Percentiles rank a stretch among this genome's conserved stretches.
These are phyloP conservation scores for Tuta absoluta DNA, from an alignment of 2,888 invertebrate species.

Conservation along the genomic window DNA sequence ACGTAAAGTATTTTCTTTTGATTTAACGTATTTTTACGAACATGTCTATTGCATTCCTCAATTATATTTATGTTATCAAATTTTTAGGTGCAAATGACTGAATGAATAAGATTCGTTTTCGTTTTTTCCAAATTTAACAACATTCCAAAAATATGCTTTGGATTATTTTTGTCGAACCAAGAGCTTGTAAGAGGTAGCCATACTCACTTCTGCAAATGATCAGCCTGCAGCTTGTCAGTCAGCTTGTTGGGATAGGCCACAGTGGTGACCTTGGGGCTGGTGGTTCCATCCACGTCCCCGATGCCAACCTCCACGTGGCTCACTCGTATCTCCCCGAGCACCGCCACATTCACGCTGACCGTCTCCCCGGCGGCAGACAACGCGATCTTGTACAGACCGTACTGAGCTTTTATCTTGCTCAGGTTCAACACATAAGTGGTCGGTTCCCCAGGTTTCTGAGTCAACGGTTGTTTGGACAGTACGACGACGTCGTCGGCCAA, in stretches of 20 bases:
- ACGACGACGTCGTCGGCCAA: conserved; percentile 88
- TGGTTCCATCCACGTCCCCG: conserved; percentile 94
- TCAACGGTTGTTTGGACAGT: conserved; percentile 83
- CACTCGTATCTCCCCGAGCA: conserved; percentile 88
- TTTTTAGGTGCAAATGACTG: too few species aligned
- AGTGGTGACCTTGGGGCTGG: conserved; percentile 88
- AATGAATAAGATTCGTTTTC: too few species aligned
- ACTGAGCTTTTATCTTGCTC: conserved; percentile 86
- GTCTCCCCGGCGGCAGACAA: conserved; percentile 85
- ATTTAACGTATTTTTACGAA: too few species aligned
- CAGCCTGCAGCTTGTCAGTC: conserved; percentile 87
- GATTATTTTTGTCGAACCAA: too few species aligned
- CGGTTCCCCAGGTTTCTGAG: conserved; percentile 77
- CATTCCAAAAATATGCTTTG: too few species aligned
- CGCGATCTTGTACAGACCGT: conserved; percentile 92
- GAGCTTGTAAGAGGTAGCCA: not conserved
- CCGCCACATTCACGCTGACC: conserved; percentile 83
- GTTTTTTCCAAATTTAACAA: too few species aligned
- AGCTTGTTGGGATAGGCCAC: conserved; percentile 88
- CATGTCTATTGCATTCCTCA: too few species aligned
- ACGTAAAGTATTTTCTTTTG: too few species aligned
- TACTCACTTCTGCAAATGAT: conserved; percentile 90
- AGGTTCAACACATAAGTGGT: conserved; percentile 89
- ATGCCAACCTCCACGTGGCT: conserved; percentile 92
- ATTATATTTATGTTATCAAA: too few species aligned